A percentile compares a stretch with the other conserved stretches of the same genome.
Evolutionary conservation across 2,797 vertebrate species (phyloP).

Genomic region (Acropternis orthonyx): DNA sequence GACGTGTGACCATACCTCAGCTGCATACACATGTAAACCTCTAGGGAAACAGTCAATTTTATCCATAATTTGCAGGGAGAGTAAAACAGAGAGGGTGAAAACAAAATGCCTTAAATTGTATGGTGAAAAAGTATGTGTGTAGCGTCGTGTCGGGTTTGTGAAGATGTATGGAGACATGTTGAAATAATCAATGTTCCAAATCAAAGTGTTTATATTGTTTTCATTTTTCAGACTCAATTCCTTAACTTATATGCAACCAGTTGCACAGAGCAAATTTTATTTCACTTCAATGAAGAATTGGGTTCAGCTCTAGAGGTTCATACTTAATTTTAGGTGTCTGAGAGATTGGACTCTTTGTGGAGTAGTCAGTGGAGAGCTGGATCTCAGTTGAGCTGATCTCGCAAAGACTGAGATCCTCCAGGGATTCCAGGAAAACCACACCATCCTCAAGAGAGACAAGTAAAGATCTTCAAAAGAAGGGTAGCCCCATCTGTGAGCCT

Average conservation of each 20-base stretch:
- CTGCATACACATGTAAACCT: neutral
- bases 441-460: neutral
- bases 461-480: neutral
- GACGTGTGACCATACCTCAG: neutral
- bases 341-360: neutral
- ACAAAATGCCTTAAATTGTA: slow-evolving; percentile 57
- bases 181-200: slow-evolving; percentile 19
- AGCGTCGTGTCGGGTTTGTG: neutral
- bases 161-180: neutral
- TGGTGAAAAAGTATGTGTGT: neutral
- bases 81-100: neutral
- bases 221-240: neutral
- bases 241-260: neutral
- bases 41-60: neutral
- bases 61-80: neutral
- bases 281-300: neutral
- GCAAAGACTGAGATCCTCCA: neutral
- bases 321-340: neutral
- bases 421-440: neutral
- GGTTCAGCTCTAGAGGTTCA: neutral
- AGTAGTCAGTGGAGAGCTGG: neutral
- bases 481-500: neutral
- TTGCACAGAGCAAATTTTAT: neutral
- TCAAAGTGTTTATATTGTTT: neutral
- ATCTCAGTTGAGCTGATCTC: neutral